Percentiles rank a stretch among this genome's conserved stretches.
Conservation (phyloP, 2,797 vertebrate genomes). For the Labroides dimidiatus region DNA sequence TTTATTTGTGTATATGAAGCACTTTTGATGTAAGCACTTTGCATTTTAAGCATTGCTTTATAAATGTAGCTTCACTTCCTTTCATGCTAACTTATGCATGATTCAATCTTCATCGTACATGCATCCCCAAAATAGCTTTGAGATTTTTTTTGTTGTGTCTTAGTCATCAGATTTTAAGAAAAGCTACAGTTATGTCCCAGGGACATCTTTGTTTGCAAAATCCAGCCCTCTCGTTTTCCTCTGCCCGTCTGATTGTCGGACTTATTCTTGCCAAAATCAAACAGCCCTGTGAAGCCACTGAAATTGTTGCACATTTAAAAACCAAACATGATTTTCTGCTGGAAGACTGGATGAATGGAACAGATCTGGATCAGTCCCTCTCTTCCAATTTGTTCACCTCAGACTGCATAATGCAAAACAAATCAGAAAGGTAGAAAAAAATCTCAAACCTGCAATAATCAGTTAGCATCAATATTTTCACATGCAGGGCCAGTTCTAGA, state of each 20-base stretch:
- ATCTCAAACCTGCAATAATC: neutral
- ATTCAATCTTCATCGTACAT: constrained; percentile 1
- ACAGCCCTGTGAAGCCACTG: constrained; percentile 22
- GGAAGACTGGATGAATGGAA: constrained; percentile 4
- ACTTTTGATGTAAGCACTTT: neutral
- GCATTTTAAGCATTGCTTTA: neutral
- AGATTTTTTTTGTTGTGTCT: neutral
- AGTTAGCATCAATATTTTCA: neutral
- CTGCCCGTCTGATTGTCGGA: constrained; percentile 39
- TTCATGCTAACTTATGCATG: neutral
- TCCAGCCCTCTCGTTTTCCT: constrained; percentile 14
- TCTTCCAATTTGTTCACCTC: neutral
- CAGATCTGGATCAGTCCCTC: constrained; percentile 15
- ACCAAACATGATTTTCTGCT: constrained; percentile 23
- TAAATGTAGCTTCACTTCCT: neutral
- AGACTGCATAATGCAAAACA: neutral
- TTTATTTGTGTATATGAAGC: neutral
- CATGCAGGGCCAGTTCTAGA: no score
- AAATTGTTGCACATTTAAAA: constrained; percentile 24
- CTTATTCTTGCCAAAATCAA: constrained; percentile 44
- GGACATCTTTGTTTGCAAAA: constrained; percentile 17
- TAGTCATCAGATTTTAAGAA: constrained; percentile 37
- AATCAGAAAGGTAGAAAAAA: neutral
- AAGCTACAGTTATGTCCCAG: constrained; percentile 26
- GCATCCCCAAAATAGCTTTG: neutral